Conservation (phyloP, 2,113 vertebrate species). For the Forbesichthys agassizii region DNA sequence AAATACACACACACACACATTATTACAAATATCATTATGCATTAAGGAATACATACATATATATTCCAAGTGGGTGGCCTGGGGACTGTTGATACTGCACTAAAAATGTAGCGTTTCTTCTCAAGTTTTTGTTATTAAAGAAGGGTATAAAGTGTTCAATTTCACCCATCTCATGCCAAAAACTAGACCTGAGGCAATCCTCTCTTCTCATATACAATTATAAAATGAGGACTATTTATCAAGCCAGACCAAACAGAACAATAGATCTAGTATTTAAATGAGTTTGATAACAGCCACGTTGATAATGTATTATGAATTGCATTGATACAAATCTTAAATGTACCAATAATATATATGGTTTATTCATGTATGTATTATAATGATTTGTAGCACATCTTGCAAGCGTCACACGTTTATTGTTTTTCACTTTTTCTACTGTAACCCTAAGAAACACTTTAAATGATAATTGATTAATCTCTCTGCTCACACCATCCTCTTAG, state of each 20-base stretch:
- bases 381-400: too few species aligned
- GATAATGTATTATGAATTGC: too few species aligned
- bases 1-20: slow-evolving; percentile 7
- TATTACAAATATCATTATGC: slow-evolving; percentile 27
- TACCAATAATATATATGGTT: too few species aligned
- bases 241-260: slow-evolving; percentile 41
- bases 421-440: too few species aligned
- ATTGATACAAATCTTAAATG: too few species aligned
- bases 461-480: too few species aligned
- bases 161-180: slow-evolving; percentile 40
- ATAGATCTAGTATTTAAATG: neutral
- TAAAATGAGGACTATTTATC: slow-evolving; percentile 49
- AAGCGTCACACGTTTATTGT: too few species aligned
- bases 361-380: too few species aligned
- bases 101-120: slow-evolving; percentile 32
- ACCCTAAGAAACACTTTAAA: too few species aligned
- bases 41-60: slow-evolving; percentile 42
- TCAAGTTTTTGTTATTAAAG: slow-evolving; percentile 60
- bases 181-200: slow-evolving; percentile 48
- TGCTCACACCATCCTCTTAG: slow-evolving; percentile 19
- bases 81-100: slow-evolving; percentile 50
- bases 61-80: slow-evolving; percentile 30
- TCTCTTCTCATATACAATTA: slow-evolving; percentile 46
- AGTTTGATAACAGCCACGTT: too few species aligned
- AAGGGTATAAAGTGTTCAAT: slow-evolving; percentile 39